These are phyloP conservation scores for Drosophila nigrodunni DNA, from an alignment of 1,140 invertebrate species.

Conservation along the genomic window DNA sequence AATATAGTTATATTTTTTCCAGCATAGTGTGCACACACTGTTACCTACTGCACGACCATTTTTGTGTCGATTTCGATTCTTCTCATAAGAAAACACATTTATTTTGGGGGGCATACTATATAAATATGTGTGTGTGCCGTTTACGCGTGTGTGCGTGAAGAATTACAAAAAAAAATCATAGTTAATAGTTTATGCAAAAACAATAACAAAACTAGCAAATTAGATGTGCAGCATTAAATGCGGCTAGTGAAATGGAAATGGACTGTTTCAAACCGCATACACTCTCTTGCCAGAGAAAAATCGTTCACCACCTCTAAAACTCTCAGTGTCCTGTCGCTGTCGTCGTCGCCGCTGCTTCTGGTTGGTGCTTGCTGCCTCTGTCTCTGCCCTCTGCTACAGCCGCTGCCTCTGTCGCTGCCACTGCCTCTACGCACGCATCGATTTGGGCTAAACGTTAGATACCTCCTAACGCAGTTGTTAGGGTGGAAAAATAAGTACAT, in stretches of 20 bases:
- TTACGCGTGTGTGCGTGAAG: constrained; percentile 53
- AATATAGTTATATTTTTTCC: constrained; percentile 1
- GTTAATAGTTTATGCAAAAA: constrained; percentile 39
- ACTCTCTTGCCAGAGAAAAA: constrained; percentile 66
- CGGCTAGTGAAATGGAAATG: constrained; percentile 48
- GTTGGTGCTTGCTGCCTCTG: constrained; percentile 43
- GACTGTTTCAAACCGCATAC: constrained; percentile 47
- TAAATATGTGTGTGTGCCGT: constrained; percentile 56
- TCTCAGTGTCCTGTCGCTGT: constrained; percentile 48
- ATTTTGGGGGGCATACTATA: constrained; percentile 49
- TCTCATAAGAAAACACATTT: constrained; percentile 77
- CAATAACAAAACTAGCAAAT: constrained; percentile 38
- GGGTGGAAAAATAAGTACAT: constrained; percentile 76
- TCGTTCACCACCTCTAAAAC: constrained; percentile 55
- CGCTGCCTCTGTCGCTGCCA: constrained; percentile 38
- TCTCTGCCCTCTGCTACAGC: constrained; percentile 44
- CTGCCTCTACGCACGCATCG: constrained; percentile 77
- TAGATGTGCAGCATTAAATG: constrained; percentile 38
- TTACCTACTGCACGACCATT: constrained; percentile 43
- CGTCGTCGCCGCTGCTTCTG: constrained; percentile 46
- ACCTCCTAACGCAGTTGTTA: constrained; percentile 83
- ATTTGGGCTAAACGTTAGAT: constrained; percentile 84
- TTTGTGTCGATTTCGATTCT: constrained; percentile 56
- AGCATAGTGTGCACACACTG: constrained; percentile 59
- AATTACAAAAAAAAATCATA: constrained; percentile 41